Conservation (phyloP, 2,113 vertebrate species). For the Zosterops borbonicus region DNA sequence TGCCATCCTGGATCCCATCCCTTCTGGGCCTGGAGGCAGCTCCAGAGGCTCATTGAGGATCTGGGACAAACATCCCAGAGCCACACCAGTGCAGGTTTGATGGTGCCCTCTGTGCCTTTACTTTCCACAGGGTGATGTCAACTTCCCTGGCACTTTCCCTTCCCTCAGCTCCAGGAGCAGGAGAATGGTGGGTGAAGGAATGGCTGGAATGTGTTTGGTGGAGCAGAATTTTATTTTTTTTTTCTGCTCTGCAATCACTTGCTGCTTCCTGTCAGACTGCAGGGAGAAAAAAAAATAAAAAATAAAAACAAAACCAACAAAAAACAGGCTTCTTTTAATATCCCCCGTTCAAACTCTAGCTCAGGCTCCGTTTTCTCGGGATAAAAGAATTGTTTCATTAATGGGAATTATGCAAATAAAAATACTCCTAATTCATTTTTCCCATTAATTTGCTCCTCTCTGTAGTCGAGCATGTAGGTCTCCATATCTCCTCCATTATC, state of each 20-base stretch:
- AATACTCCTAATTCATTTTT: not conserved
- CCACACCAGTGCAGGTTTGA: fast-evolving
- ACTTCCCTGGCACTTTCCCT: not conserved
- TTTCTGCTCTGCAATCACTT: slow-evolving; percentile 30
- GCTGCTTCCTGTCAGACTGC: slow-evolving; percentile 7
- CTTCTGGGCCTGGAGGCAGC: not conserved
- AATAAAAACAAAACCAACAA: too few relatives aligned
- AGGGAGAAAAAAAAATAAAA: not conserved
- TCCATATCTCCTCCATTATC: not conserved
- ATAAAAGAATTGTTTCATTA: not conserved
- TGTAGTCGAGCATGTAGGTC: not conserved
- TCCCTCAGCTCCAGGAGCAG: not conserved
- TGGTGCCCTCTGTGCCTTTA: not conserved
- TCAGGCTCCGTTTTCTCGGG: not conserved
- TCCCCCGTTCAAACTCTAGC: not conserved
- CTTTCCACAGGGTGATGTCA: not conserved
- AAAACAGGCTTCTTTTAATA: not conserved
- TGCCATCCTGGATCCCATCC: not conserved
- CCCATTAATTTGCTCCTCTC: not conserved
- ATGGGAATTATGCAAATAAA: not conserved
- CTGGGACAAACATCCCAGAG: not conserved
- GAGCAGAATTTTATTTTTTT: not conserved
- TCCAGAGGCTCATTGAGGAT: not conserved
- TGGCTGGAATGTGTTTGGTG: slow-evolving; percentile 51
- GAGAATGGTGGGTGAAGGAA: slow-evolving; percentile 48